A percentile compares a stretch with the other conserved stretches of the same genome.
Conservation (phyloP, 1,140 invertebrate genomes). For the Macrostomum lignano region DNA sequence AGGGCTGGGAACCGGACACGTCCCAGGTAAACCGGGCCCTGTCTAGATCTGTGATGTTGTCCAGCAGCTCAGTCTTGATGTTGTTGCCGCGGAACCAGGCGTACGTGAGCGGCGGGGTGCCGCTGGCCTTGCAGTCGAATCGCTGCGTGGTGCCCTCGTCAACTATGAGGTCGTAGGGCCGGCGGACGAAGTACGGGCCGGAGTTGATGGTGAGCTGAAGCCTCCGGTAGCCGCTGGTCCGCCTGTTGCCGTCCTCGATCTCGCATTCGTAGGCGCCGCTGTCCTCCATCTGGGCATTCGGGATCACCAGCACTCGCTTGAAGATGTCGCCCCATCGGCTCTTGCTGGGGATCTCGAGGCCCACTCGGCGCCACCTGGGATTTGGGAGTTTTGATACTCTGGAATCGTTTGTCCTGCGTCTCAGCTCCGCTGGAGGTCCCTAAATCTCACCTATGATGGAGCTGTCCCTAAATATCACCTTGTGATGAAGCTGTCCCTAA, state of each 20-base stretch:
- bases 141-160: not conserved
- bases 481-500: too few relatives aligned
- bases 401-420: too few relatives aligned
- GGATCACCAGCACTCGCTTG: too few relatives aligned
- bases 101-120: not conserved
- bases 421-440: too few relatives aligned
- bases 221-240: not conserved
- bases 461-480: too few relatives aligned
- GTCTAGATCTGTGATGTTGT: slow-evolving; percentile 6
- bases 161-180: not conserved
- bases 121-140: not conserved
- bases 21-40: slow-evolving; percentile 20
- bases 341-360: too few relatives aligned
- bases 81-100: not conserved
- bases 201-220: slow-evolving; percentile 3
- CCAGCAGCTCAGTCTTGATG: not conserved
- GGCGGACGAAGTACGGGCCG: slow-evolving; percentile 1
- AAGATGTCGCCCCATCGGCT: too few relatives aligned
- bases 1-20: not conserved
- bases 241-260: not conserved
- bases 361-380: too few relatives aligned
- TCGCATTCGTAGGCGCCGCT: slow-evolving; percentile 1
- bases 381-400: too few relatives aligned
- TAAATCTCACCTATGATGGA: too few relatives aligned
- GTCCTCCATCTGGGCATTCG: slow-evolving; percentile 5